These are phyloP conservation scores for Leguminivora glycinivorella DNA, from an alignment of 1,140 invertebrate genomes.

Conservation along the genomic window DNA sequence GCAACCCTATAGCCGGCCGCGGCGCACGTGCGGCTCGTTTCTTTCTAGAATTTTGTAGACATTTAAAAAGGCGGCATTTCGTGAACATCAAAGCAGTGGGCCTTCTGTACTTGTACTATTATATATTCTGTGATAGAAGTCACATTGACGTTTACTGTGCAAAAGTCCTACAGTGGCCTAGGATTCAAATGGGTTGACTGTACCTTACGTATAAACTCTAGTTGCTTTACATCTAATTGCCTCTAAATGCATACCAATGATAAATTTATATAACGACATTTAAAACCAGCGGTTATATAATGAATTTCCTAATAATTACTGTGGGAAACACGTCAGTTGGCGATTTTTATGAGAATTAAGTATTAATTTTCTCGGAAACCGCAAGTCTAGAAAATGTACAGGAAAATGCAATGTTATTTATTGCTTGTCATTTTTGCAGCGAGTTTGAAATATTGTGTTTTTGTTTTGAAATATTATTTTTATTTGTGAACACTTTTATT, in stretches of 20 bases:
- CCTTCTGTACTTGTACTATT: no score
- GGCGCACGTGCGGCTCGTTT: no score
- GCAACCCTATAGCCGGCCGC: no score
- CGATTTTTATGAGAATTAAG: constrained; percentile 7
- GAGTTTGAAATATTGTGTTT: neutral
- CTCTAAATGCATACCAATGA: neutral
- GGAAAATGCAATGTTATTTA: neutral
- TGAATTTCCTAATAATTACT: constrained; percentile 12
- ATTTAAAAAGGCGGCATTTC: no score
- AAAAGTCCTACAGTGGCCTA: no score
- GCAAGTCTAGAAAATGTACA: constrained; percentile 1
- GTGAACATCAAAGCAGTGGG: no score
- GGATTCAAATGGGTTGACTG: no score
- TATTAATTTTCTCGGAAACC: constrained; percentile 21
- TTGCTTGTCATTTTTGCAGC: neutral
- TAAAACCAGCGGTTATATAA: neutral
- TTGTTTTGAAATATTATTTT: no score
- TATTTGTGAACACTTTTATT: no score
- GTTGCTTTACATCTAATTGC: neutral
- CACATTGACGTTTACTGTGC: no score
- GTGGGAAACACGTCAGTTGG: constrained; percentile 10
- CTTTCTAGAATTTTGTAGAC: no score
- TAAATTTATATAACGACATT: neutral
- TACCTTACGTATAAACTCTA: neutral
- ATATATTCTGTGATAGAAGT: no score